Evolutionary conservation across 92 coral and sea anemone genomes (phyloP), one percentile per base, ranked within the genome.

Genomic region (Chrysogorgia sp.): DNA sequence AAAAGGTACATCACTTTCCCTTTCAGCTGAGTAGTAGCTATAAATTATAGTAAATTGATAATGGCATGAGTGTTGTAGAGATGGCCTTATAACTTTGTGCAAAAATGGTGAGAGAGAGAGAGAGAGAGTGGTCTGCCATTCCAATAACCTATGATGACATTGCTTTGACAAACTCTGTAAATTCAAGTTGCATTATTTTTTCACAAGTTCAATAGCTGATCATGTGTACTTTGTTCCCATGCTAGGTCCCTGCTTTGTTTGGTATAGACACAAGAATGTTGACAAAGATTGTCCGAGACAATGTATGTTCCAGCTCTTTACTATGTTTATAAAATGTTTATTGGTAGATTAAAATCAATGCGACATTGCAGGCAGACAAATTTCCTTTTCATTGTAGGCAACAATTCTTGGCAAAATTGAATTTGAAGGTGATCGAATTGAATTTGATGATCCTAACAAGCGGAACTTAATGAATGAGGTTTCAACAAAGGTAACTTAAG

Each of bases 361-460:
- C n/a, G n/a, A n/a, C n/a, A n/a, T n/a, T n/a, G n/a, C n/a, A n/a
- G n/a, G n/a, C n/a, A n/a, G n/a, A n/a, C n/a, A n/a, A n/a, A n/a
- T n/a, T 40, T 64, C 29, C 10, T n/a, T 71, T 41, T 12, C 9
- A 35, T 45, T 12, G 53, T 83, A 93, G 97, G 88, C 85, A 24
- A 96, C 97, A 48, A 48, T 88, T 58, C 88, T 96, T 43, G 99
- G 97, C 13, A 96, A 96, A 78, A 96, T 96, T 23, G 97, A 92
- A 77, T 96, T 96, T 66, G 92, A 86, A 30, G 92, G 89, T 67
- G 97, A 96, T 31, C 99, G 96, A 28, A 76, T 96, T 17, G 96
- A 96, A 13, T 83, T 96, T 79, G 62, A 77, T 26, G 91, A 96
- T 72, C 99, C 97, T 8, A 91, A 96, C 74, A 69, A 63, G 31